Evolutionary conservation across 2,888 invertebrate species (phyloP), one percentile per base, ranked within the genome.

Genomic region (Acronicta leporina): DNA sequence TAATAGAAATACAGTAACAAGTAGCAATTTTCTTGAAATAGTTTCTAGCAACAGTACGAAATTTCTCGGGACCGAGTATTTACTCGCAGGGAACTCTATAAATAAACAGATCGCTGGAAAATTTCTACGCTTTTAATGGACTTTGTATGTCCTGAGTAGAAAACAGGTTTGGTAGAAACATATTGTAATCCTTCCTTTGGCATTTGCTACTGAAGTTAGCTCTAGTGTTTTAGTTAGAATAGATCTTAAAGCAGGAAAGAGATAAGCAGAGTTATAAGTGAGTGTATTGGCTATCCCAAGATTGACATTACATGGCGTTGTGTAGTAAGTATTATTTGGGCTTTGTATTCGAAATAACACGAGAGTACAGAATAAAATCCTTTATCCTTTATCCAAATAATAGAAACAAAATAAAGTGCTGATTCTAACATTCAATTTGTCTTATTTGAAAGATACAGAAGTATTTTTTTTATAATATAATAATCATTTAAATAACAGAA

Each of bases 141-240:
- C 20, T 43, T 2, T 47, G 44, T 25, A 25, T 44, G 44, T 43
- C 8, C 42, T 41, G 14, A n/a, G 38, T 38, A n/a, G n/a, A 44
- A 16, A 14, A 48, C 44, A 30, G 33, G 35, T 49, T 38, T 25
- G 14, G 14, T 14, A 33, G 16, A 35, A 38, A 49, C n/a, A 41
- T 33, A 48, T 33, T 30, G 27, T 49, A 20, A 16, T 52, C 43
- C 46, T 50, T 65, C 61, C 30, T 49, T 61, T 68, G 38, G 38
- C 42, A 8, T 15, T 13, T 43, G 42, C n/a, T 46, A 3, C 49
- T 42, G 16, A 53, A 45, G 13, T 53, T 8, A 11, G 30, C 38
- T 33, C 8, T 49, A 46, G 49, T 62, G 38, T 68, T 48, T 0
- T 7, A 33, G 1, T 10, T 10, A 40, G 48, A 45, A 65, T 61